Percentiles rank a stretch among this genome's conserved stretches.
These are phyloP conservation scores for Caenorhabditis sp. DNA, from an alignment of 2,888 invertebrate genomes.

Conservation along the genomic window DNA sequence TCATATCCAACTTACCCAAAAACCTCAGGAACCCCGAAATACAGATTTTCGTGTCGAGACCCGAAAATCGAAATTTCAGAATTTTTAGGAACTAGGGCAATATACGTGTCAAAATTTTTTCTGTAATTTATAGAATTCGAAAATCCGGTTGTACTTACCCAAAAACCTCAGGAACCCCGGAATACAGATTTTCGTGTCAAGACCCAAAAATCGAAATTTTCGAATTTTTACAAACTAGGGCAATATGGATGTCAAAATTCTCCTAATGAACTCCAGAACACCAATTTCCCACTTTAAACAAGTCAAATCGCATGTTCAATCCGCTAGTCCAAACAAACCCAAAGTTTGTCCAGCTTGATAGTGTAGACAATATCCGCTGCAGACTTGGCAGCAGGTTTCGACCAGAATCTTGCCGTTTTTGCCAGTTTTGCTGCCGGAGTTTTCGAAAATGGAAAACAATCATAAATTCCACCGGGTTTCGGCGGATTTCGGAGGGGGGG, in stretches of 20 bases:
- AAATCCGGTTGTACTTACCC: neutral
- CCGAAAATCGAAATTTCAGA: neutral
- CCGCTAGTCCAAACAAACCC: conserved; percentile 32
- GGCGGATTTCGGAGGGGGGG: neutral
- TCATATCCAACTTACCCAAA: neutral
- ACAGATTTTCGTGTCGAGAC: neutral
- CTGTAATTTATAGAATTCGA: neutral
- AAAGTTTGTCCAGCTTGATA: conserved; percentile 43
- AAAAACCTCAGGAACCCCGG: too few relatives aligned
- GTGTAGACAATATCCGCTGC: conserved; percentile 42
- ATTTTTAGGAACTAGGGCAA: neutral
- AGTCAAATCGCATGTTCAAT: neutral
- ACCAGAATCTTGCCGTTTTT: neutral
- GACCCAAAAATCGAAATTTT: conserved; percentile 18
- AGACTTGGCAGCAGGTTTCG: neutral
- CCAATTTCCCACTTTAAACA: neutral
- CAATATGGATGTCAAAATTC: conserved; percentile 17
- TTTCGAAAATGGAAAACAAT: neutral
- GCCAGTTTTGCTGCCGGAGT: neutral
- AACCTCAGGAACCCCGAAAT: neutral
- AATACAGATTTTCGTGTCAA: conserved; percentile 1
- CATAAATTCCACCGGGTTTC: neutral
- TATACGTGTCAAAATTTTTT: neutral
- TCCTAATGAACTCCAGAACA: neutral
- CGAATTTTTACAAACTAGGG: conserved; percentile 1